These are phyloP conservation scores for Meloe dianella DNA, from an alignment of 2,888 invertebrate species.

Conservation along the genomic window DNA sequence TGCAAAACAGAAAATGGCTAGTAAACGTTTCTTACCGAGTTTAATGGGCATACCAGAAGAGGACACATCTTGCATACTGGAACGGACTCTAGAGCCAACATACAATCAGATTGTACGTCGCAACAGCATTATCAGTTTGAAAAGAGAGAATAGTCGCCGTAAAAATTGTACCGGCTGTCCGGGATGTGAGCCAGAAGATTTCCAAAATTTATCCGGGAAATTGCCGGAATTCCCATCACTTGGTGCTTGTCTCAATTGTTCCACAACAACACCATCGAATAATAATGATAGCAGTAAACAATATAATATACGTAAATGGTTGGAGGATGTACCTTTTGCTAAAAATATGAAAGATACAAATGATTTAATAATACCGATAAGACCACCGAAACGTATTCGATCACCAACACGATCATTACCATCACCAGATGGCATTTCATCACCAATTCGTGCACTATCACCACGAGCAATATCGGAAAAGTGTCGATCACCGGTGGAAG, in stretches of 20 bases:
- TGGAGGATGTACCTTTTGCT: slow-evolving; percentile 71
- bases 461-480: slow-evolving; percentile 45
- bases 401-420: slow-evolving; percentile 54
- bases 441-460: slow-evolving; percentile 43
- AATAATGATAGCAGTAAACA: slow-evolving; percentile 77
- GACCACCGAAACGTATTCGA: slow-evolving; percentile 41
- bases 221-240: slow-evolving; percentile 55
- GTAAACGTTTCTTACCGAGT: slow-evolving; percentile 80
- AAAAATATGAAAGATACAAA: slow-evolving; percentile 34
- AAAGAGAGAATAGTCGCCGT: slow-evolving; percentile 68
- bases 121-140: slow-evolving; percentile 65
- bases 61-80: slow-evolving; percentile 63
- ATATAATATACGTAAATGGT: slow-evolving; percentile 76
- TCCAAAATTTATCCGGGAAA: slow-evolving; percentile 51
- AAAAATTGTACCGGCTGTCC: slow-evolving; percentile 71
- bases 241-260: slow-evolving; percentile 63
- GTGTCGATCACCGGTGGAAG: slow-evolving; percentile 27
- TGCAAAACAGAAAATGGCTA: slow-evolving; percentile 86
- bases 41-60: slow-evolving; percentile 84
- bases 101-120: slow-evolving; percentile 58
- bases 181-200: slow-evolving; percentile 64
- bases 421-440: slow-evolving; percentile 40
- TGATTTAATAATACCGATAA: slow-evolving; percentile 10
- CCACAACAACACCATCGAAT: slow-evolving; percentile 60
- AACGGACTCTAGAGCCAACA: slow-evolving; percentile 61